Evolutionary conservation across 2,888 invertebrate species (phyloP).

Genomic region (Phengaris arion): DNA sequence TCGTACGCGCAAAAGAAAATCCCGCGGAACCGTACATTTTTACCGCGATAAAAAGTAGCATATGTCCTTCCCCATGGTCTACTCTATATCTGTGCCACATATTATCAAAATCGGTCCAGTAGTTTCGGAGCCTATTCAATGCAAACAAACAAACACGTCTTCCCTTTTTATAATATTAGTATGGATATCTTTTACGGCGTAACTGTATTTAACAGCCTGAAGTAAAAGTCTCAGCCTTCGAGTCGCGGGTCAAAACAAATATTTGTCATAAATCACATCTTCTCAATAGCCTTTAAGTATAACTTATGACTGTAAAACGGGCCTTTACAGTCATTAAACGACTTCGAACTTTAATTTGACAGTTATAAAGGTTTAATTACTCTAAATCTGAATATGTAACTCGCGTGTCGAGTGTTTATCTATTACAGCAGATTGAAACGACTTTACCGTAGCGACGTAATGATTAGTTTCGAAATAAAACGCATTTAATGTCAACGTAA

Average conservation of each 20-base stretch:
- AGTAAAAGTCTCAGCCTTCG: conserved; percentile 20
- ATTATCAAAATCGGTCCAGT: too few species aligned
- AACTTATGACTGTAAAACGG: neutral
- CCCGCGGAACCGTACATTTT: too few species aligned
- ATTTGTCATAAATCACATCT: conserved; percentile 9
- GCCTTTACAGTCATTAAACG: neutral
- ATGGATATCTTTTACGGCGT: neutral
- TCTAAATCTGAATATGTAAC: neutral
- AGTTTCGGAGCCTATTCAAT: too few species aligned
- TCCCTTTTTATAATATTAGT: too few species aligned
- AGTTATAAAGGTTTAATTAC: neutral
- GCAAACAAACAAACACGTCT: too few species aligned
- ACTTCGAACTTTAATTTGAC: neutral
- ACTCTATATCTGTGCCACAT: too few species aligned
- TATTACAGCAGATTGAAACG: neutral
- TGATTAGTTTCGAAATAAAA: neutral
- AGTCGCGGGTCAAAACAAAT: neutral
- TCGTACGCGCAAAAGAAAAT: too few species aligned
- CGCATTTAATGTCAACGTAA: conserved; percentile 3
- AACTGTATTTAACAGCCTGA: conserved; percentile 3
- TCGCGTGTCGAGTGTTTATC: neutral
- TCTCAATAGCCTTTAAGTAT: neutral
- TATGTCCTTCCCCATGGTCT: too few species aligned
- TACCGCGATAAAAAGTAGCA: too few species aligned
- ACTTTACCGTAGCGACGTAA: conserved; percentile 1